Percentiles rank a stretch among this genome's conserved stretches.
These are phyloP conservation scores for Bellardia bayeri DNA, from an alignment of 2,888 invertebrate species.

Conservation along the genomic window DNA sequence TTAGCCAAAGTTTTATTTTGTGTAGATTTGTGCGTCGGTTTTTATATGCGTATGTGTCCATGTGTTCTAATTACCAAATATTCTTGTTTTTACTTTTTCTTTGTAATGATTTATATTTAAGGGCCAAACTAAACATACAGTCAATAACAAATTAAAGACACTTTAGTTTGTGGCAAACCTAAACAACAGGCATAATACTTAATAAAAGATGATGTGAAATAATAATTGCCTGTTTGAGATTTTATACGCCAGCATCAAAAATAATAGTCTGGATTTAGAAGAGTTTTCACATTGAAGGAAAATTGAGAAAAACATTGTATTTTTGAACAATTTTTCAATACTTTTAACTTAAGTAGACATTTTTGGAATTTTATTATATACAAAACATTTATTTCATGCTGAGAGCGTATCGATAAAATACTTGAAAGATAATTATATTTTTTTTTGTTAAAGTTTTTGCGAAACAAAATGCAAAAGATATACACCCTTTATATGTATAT, in stretches of 20 bases:
- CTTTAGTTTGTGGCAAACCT: constrained; percentile 55
- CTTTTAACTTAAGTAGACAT: too few relatives aligned
- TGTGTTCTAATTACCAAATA: constrained; percentile 64
- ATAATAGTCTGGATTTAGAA: background rate
- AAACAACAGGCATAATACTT: background rate
- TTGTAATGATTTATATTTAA: constrained; percentile 65
- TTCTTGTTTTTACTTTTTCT: constrained; percentile 15
- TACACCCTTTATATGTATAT: too few relatives aligned
- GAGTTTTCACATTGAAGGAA: too few relatives aligned
- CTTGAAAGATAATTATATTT: too few relatives aligned
- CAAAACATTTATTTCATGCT: too few relatives aligned
- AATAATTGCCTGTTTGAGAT: background rate
- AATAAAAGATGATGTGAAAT: constrained; percentile 4
- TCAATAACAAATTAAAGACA: constrained; percentile 63
- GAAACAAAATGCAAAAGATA: too few relatives aligned
- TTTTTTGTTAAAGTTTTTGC: too few relatives aligned
- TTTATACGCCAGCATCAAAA: background rate
- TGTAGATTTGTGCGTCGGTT: background rate
- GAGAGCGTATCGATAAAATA: too few relatives aligned
- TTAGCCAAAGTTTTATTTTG: constrained; percentile 11
- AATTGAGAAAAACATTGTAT: too few relatives aligned
- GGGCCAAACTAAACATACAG: constrained; percentile 26
- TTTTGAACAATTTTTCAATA: too few relatives aligned
- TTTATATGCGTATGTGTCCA: background rate
- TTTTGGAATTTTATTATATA: too few relatives aligned